A percentile compares a stretch with the other conserved stretches of the same genome.
Evolutionary conservation across 1,140 invertebrate species (phyloP).

Genomic region (Armadillidium nasatum): DNA sequence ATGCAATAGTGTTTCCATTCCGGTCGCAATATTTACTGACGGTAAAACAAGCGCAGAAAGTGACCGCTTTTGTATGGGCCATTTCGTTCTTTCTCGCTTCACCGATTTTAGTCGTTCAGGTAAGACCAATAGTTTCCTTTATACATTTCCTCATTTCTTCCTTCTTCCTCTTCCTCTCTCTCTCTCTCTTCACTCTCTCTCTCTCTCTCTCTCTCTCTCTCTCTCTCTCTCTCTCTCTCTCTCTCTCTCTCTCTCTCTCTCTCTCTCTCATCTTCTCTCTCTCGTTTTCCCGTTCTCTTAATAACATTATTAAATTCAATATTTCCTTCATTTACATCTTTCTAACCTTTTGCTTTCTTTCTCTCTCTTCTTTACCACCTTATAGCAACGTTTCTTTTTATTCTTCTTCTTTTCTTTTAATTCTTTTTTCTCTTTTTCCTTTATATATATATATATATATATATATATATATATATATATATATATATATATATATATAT

Average conservation of each 20-base stretch:
- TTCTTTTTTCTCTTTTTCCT: no score
- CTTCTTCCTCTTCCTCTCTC: background rate
- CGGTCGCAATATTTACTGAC: background rate
- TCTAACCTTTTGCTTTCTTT: no score
- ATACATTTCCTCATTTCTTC: background rate
- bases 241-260: conserved; percentile 11
- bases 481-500: no score
- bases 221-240: conserved; percentile 7
- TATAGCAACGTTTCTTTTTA: no score
- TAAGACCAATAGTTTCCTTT: background rate
- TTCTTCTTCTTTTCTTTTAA: no score
- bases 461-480: no score
- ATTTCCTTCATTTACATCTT: no score
- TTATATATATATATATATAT: no score
- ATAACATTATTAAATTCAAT: no score
- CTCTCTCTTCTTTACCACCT: no score
- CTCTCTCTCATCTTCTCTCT: conserved; percentile 11
- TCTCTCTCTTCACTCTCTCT: background rate
- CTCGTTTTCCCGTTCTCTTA: background rate
- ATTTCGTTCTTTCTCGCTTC: background rate
- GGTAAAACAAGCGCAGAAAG: background rate
- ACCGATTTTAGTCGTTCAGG: background rate
- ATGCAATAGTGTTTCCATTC: background rate
- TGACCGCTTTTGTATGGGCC: background rate
- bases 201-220: background rate